These are phyloP conservation scores for Sinocyclocheilus anshuiensis DNA, from an alignment of 2,113 vertebrate species.

Conservation along the genomic window DNA sequence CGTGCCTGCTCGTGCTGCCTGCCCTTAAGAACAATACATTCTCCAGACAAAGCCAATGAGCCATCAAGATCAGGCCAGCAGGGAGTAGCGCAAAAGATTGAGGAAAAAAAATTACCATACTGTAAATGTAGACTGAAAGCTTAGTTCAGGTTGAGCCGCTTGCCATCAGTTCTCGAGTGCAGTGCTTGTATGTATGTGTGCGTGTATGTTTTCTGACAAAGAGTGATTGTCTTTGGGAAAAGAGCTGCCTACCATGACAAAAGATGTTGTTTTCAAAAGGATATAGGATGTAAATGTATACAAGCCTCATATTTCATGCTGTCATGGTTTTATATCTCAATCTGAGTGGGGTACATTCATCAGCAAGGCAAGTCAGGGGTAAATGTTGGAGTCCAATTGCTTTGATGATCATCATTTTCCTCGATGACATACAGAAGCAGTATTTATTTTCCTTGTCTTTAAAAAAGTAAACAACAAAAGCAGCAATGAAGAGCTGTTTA, in stretches of 20 bases:
- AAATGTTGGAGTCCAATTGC: not conserved
- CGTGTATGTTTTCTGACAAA: slow-evolving; percentile 4
- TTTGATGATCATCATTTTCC: not conserved
- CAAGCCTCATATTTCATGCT: slow-evolving; percentile 37
- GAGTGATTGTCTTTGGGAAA: slow-evolving; percentile 7
- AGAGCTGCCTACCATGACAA: slow-evolving; percentile 24
- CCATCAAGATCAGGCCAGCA: not conserved
- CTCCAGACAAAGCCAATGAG: slow-evolving; percentile 28
- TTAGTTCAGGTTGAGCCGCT: slow-evolving; percentile 20
- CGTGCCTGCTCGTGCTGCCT: not conserved
- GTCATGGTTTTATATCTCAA: slow-evolving; percentile 23
- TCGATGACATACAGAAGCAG: not conserved
- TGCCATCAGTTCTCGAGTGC: not conserved
- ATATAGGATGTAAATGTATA: slow-evolving; percentile 21
- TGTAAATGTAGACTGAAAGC: slow-evolving; percentile 36
- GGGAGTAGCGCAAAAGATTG: not conserved
- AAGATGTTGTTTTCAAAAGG: slow-evolving; percentile 17
- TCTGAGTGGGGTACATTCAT: slow-evolving; percentile 24
- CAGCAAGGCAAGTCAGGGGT: not conserved
- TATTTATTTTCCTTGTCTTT: not conserved
- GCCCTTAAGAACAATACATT: slow-evolving; percentile 41
- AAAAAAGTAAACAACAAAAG: not conserved
- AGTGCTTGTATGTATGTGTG: not conserved
- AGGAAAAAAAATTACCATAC: slow-evolving; percentile 11
- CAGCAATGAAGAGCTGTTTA: not conserved